Evolutionary conservation across 2,888 invertebrate species (phyloP), one percentile per base, ranked within the genome.

Genomic region (Dynastes tityus): DNA sequence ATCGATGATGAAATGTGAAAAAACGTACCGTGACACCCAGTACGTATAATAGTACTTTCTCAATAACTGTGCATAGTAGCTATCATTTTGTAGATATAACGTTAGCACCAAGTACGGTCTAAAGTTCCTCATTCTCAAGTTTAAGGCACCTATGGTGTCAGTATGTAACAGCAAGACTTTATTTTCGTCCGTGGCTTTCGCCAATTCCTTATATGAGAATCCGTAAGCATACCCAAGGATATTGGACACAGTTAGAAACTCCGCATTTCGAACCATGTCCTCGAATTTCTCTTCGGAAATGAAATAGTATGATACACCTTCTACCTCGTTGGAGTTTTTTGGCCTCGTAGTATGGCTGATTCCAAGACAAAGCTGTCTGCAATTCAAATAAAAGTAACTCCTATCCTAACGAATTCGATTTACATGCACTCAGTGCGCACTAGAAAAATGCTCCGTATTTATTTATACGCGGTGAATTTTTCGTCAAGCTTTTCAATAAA

Each of bases 231-330:
- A 80, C 5, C 89, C 89, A 8, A 89, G 81, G 37, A 85, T 79
- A 81, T 89, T 88, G 27, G 87, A 86, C n/a, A 88, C 85, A 0
- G 88, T 85, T n/a, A 89, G 79, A 81, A 90, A 89, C 76, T 88
- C 85, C 13, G 89, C 90, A n/a, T 85, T 82, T 45, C 87, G 84
- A 1, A 87, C 82, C 85, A 89, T 87, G 11, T 86, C 83, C 63
- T 87, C 85, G 79, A 90, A 90, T 55, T 84, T 80, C 76, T 88
- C 86, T 9, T 85, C 81, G 1, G 83, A 81, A 6, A 89, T 82
- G 73, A 85, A 88, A 80, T 89, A 84, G 79, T 87, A 89, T 49
- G 85, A 83, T 61, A 84, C 83, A 4, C 82, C 84, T n/a, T 88
- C 86, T 0, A 81, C 80, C 79, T 88, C 86, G 22, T 82, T 79